Conservation (phyloP, 2,888 invertebrate genomes). For the Cheilosia variabilis region DNA sequence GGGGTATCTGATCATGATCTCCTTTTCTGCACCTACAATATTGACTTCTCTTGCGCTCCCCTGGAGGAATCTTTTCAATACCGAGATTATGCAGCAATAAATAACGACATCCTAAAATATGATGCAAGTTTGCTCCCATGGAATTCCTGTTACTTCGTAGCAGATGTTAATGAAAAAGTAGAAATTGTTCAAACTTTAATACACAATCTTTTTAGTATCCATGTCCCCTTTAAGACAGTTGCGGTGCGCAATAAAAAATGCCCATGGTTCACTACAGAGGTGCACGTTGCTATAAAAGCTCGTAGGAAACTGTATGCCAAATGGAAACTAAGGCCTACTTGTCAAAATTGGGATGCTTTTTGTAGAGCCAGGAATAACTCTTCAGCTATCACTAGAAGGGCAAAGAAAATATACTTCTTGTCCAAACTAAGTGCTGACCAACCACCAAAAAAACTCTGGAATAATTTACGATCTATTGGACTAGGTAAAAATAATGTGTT, state of each 20-base stretch:
- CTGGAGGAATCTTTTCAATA: not conserved
- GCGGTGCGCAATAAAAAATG: slow-evolving; percentile 8
- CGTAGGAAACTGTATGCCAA: not conserved
- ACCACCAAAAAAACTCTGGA: too few relatives aligned
- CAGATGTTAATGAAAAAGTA: slow-evolving; percentile 9
- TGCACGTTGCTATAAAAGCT: not conserved
- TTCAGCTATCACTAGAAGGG: not conserved
- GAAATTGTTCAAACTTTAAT: not conserved
- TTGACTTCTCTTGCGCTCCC: not conserved
- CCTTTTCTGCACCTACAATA: not conserved
- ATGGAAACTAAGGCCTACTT: slow-evolving; percentile 1
- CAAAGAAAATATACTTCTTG: not conserved
- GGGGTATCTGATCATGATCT: slow-evolving; percentile 6
- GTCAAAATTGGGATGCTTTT: not conserved
- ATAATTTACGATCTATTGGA: too few relatives aligned
- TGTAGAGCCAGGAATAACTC: not conserved
- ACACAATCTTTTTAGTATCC: not conserved
- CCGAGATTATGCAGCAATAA: not conserved
- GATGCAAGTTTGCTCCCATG: not conserved
- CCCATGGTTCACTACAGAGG: slow-evolving; percentile 3
- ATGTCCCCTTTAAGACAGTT: slow-evolving; percentile 11
- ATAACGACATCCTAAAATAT: not conserved
- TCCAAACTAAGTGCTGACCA: not conserved
- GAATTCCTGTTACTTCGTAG: not conserved
- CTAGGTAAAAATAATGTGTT: not conserved